Base-by-base conservation (phyloP, 2,888 invertebrate species). In the Scaptomyza reducta region DNA sequence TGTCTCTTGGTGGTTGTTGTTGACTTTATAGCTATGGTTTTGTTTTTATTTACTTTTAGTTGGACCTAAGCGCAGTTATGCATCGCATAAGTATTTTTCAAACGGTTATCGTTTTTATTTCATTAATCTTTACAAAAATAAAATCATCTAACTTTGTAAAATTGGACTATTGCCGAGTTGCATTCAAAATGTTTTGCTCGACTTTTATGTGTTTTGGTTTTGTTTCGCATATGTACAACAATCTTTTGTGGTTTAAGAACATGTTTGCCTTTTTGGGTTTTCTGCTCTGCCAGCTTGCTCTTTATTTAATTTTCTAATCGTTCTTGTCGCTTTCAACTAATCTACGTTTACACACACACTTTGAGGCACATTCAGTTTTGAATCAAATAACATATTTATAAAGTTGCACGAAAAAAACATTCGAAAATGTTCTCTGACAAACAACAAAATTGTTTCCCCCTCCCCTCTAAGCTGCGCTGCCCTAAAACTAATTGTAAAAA, bases 341-440 rank as follows among this genome's bases (percentile, higher is more conserved):
- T 60, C 65, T 79, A 83, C 58, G 64, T 68, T 58, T 69, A 82
- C 72, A 69, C 75, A 82, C 33, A 70, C 75, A 82, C 65, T 81
- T 84, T 88, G 87, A 85, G 85, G 85, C 85, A 85, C 85, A 85
- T 88, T 88, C 87, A 85, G 88, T 85, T 82, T 77, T 77, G 66
- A 85, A 85, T 78, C 73, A 55, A 58, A 67, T 84, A 84, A 80
- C 54, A 82, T 69, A 74, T 87, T 87, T 75, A 81, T 74, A 79
- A 81, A 83, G 62, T 74, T 83, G 50, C 69, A 51, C 54, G 25
- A 47, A 61, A 53, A 53, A 2, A 18, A 38, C 27, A 38, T 18
- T 9, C 16, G 14, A 29, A 55, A 35, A 25, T 35, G 11, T 35
- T 40, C 27, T 55, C 41, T 22, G 41, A 56, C 46, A 47, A 61